phyloP scores from a whole-genome alignment of 1,140 invertebrate species.

The Papilio glaucus region DNA sequence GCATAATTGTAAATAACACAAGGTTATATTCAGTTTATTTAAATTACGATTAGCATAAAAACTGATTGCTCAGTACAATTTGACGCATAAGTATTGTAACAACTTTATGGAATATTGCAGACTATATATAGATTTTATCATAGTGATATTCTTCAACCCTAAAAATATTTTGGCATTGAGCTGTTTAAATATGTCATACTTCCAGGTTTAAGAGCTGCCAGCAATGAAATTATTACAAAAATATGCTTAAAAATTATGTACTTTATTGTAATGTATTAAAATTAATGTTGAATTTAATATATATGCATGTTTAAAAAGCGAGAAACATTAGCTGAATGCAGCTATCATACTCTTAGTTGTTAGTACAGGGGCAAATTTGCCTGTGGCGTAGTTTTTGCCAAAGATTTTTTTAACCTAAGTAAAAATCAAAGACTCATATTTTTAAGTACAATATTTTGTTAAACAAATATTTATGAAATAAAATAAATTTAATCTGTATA shows the following conservation, averaged over 20 bases:
- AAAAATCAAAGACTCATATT: conserved; percentile 38
- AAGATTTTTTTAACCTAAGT: conserved; percentile 38
- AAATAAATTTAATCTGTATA: neutral
- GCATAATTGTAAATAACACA: neutral
- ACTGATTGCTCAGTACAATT: conserved; percentile 9
- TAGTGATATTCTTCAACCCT: neutral
- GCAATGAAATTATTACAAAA: no score
- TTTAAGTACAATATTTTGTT: conserved; percentile 27
- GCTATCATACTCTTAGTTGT: neutral
- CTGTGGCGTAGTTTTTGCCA: conserved; percentile 33
- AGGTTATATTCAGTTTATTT: neutral
- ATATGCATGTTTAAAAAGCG: neutral
- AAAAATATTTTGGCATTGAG: neutral
- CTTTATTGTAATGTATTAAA: neutral
- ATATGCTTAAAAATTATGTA: no score
- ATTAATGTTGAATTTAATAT: neutral
- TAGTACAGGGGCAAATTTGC: conserved; percentile 19
- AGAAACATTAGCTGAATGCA: neutral
- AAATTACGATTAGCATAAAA: neutral
- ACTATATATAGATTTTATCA: neutral
- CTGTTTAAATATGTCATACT: neutral
- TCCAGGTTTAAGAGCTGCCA: neutral
- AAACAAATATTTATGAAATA: conserved; percentile 28
- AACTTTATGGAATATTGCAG: neutral
- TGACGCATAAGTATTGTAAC: neutral